Evolutionary conservation across 2,888 invertebrate genomes (phyloP).

Genomic region (Ectemnius lituratus): DNA sequence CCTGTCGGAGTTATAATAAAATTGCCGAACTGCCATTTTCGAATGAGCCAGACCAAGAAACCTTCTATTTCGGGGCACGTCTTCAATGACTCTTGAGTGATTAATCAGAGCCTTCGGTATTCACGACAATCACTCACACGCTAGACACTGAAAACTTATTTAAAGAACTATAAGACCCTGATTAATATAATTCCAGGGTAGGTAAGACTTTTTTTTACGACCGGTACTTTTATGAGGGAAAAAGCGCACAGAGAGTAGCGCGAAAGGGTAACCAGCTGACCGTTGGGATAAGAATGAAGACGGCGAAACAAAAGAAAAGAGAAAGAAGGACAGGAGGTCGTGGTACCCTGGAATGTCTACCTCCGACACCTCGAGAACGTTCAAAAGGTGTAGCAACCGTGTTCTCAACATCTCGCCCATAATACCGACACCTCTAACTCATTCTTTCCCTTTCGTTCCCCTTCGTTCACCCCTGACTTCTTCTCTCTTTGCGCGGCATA

Average conservation of each 20-base stretch:
- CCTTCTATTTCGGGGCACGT: slow-evolving; percentile 1
- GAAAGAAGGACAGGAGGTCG: slow-evolving; percentile 31
- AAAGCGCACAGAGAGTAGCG: slow-evolving; percentile 4
- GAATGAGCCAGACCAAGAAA: neutral
- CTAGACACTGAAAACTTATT: slow-evolving; percentile 57
- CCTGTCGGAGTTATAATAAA: slow-evolving; percentile 27
- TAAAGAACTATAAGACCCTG: slow-evolving; percentile 72
- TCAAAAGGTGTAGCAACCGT: slow-evolving; percentile 23
- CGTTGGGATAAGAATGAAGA: slow-evolving; percentile 29
- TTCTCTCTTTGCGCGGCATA: too few relatives aligned
- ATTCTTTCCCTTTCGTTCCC: slow-evolving; percentile 29
- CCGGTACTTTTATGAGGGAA: slow-evolving; percentile 66
- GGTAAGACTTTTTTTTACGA: slow-evolving; percentile 74
- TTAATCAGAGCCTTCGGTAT: slow-evolving; percentile 66
- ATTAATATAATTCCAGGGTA: slow-evolving; percentile 76
- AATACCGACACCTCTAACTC: slow-evolving; percentile 19
- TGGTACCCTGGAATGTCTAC: slow-evolving; percentile 39
- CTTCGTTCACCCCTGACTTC: slow-evolving; percentile 1
- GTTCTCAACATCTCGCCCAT: slow-evolving; percentile 16
- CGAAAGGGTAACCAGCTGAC: slow-evolving; percentile 20
- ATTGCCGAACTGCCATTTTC: neutral
- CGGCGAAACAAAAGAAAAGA: slow-evolving; percentile 24
- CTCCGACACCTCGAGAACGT: slow-evolving; percentile 40
- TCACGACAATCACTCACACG: slow-evolving; percentile 64
- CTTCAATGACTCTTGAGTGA: slow-evolving; percentile 59